Conservation (phyloP, 2,888 invertebrate genomes). For the Oscheius sp. region DNA sequence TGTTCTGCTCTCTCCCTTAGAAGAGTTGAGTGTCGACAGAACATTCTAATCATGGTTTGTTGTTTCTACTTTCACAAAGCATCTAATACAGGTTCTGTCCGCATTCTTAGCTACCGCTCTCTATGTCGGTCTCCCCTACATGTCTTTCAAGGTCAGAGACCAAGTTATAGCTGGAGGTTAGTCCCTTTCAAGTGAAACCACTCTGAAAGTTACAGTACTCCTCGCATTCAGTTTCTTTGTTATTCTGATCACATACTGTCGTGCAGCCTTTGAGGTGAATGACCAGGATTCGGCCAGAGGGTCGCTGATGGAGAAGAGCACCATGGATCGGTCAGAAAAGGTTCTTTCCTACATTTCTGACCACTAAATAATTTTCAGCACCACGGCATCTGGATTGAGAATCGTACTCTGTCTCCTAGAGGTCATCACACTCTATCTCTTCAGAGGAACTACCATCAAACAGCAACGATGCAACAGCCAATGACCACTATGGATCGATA, state of each 20-base stretch:
- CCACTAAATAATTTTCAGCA: constrained; percentile 12
- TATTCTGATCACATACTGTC: constrained; percentile 36
- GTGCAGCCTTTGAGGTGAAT: constrained; percentile 21
- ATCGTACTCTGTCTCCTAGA: constrained; percentile 42
- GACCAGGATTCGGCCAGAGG: constrained; percentile 25
- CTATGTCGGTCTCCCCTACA: constrained; percentile 50
- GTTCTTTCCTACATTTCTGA: not conserved
- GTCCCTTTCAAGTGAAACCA: not conserved
- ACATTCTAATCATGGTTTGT: constrained; percentile 50
- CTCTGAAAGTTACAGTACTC: constrained; percentile 30
- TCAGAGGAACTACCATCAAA: constrained; percentile 37
- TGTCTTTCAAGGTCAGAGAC: constrained; percentile 48
- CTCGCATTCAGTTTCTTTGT: constrained; percentile 46
- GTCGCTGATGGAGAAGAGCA: constrained; percentile 34
- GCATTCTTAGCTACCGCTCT: constrained; percentile 45
- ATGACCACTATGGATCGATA: constrained; percentile 30
- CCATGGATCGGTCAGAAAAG: constrained; percentile 38
- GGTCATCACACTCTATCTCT: constrained; percentile 15
- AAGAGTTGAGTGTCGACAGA: constrained; percentile 52
- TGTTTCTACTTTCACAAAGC: not conserved
- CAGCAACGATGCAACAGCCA: constrained; percentile 33
- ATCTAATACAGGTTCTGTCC: constrained; percentile 41
- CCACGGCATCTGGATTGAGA: constrained; percentile 43
- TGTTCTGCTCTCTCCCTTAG: constrained; percentile 49
- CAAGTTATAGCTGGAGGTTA: constrained; percentile 49